phyloP scores from a whole-genome alignment of 2,113 vertebrate genomes.

The Pygoscelis antarcticus region DNA sequence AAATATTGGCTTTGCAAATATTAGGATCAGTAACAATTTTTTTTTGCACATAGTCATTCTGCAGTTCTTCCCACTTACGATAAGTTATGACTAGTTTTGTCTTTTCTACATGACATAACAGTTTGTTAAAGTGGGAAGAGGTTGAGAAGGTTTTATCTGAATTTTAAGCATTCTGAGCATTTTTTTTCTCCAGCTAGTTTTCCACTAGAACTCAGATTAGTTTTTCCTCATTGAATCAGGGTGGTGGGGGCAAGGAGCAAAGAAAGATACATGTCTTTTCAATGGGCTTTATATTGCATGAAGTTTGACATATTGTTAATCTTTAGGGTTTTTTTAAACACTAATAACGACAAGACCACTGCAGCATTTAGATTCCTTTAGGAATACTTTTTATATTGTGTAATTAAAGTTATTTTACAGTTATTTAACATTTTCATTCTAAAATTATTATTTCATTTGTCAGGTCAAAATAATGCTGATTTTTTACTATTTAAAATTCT shows the following conservation, averaged over 20 bases:
- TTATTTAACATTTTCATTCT: not conserved
- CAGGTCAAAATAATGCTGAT: not conserved
- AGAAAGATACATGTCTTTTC: not conserved
- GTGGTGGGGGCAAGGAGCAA: not conserved
- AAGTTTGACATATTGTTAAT: not conserved
- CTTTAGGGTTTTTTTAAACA: not conserved
- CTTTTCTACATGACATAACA: not conserved
- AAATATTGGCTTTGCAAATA: not conserved
- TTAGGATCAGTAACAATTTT: not conserved
- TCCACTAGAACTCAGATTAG: not conserved
- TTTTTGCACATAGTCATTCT: not conserved
- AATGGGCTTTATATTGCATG: not conserved
- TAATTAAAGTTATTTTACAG: not conserved
- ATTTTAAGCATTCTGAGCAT: not conserved
- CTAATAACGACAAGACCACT: not conserved
- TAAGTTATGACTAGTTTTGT: not conserved
- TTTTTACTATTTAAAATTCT: not conserved
- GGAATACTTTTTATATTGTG: not conserved
- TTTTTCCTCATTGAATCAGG: not conserved
- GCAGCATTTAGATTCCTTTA: not conserved
- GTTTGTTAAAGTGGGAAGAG: not conserved
- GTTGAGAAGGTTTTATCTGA: not conserved
- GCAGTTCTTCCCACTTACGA: not conserved
- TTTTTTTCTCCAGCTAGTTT: not conserved
- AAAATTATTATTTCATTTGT: not conserved